Evolutionary conservation across 2,888 invertebrate genomes (phyloP), one percentile per base, ranked within the genome.

Genomic region (Oscheius myriophilus): DNA sequence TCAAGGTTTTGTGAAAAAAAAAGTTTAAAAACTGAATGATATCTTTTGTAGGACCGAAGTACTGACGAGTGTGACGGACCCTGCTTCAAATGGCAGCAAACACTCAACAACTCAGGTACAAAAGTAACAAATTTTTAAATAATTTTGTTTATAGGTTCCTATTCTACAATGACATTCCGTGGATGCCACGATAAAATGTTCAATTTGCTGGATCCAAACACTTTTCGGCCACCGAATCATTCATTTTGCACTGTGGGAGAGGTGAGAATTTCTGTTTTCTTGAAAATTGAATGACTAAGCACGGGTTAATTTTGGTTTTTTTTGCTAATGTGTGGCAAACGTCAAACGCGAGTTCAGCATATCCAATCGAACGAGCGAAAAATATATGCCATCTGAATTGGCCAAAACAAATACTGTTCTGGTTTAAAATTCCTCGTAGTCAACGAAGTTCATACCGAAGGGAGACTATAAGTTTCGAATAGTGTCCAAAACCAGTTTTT

Each of bases 21-120:
- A 2, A 1, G 11, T 23, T 23, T 25, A 9, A 7, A 42, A 43
- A 43, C 21, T 43, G 23, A 3, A 26, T 45, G 12, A 9, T 12
- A 59, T 9, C 6, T 46, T 6, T 72, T 52, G n/a, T 41, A 81
- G 72, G 82, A 82, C n/a, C 73, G 82, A 67, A 75, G 78, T 12
- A 73, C 76, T 2, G 82, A 82, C 39, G 84, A 85, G n/a, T 85
- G 85, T 70, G 79, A 80, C 25, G 76, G 76, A 21, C 70, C 71
- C 2, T 85, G 85, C 70, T 82, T 79, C 67, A 85, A 85, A 72
- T 85, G 85, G 85, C 77, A 78, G 18, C 84, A 85, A 69, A 69
- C 67, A 33, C 57, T 85, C 4, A 85, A 85, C 66, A 85, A 85
- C 62, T 80, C 82, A 11, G 81, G 82, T 78, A 53, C 33, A n/a